Evolutionary conservation across 1,140 invertebrate genomes (phyloP), one percentile per base, ranked within the genome.

Genomic region (Drosophila arizonae): DNA sequence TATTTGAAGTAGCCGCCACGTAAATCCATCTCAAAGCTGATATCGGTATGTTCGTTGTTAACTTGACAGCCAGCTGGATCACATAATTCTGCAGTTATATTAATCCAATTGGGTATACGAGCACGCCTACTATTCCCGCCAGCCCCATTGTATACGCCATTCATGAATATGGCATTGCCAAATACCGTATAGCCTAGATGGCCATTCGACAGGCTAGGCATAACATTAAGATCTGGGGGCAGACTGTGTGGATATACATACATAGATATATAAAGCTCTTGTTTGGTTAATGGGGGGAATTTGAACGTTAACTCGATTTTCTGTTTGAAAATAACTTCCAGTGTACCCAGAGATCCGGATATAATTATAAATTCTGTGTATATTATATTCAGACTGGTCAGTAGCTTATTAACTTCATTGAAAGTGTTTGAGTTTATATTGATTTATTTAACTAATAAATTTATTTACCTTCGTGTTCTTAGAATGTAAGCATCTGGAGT

Each of bases 111-210:
- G 11, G 93, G 94, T 30, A 94, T 93, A 10, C 93, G 91, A 1
- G 93, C 94, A 28, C 94, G 87, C 39, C 92, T 92, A 70, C 93
- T 94, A 56, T 92, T 89, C 0, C 94, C 93, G 13, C 81, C 91
- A 1, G 79, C 76, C 1, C 93, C 94, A 77, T 94, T 94, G 72
- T 94, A 94, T 0, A 94, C 73, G 0, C 93, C 93, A 60, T 94
- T 94, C 91, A 94, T 93, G 51, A 93, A 94, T 0, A 94, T 92
- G 3, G 93, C 92, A 71, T 94, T 92, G 17, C 93, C 93, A 76
- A 93, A 94, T n/a, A 94, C 78, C 21, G 93, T 93, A 10, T 93
- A 93, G 0, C 93, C 93, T 17, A 94, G 61, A 63, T 94, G 93
- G 0, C 94, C 94, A 70, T 94, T 94, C 0, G 93, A 92, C 3